A percentile compares a stretch with the other conserved stretches of the same genome.
These are phyloP conservation scores for Drosophila elegans DNA, from an alignment of 1,140 invertebrate genomes.

Conservation along the genomic window DNA sequence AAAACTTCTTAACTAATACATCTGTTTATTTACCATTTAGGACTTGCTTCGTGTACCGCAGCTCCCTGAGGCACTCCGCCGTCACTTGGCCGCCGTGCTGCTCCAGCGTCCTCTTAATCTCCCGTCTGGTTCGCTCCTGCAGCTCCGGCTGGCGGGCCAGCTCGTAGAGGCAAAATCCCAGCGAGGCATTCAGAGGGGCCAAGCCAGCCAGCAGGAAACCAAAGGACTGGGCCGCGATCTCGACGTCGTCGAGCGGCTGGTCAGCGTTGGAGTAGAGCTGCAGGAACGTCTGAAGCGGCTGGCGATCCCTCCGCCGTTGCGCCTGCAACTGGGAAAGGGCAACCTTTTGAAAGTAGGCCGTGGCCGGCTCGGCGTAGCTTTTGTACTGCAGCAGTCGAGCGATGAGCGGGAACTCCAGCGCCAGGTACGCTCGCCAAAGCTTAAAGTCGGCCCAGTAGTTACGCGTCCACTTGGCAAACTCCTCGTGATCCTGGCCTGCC, in stretches of 20 bases:
- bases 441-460: slow-evolving; percentile 61
- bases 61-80: slow-evolving; percentile 84
- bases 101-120: slow-evolving; percentile 85
- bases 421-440: slow-evolving; percentile 60
- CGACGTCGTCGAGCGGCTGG: slow-evolving; percentile 31
- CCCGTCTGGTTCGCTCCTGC: slow-evolving; percentile 87
- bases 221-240: slow-evolving; percentile 79
- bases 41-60: slow-evolving; percentile 86
- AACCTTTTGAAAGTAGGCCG: slow-evolving; percentile 61
- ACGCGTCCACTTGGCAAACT: slow-evolving; percentile 74
- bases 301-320: slow-evolving; percentile 71
- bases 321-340: slow-evolving; percentile 50
- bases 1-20: too few species aligned
- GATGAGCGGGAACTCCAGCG: slow-evolving; percentile 61
- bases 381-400: slow-evolving; percentile 61
- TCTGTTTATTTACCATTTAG: slow-evolving; percentile 85
- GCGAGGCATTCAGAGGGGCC: slow-evolving; percentile 85
- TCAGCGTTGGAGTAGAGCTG: slow-evolving; percentile 84
- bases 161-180: slow-evolving; percentile 87
- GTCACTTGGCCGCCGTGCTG: slow-evolving; percentile 81
- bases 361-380: slow-evolving; percentile 49
- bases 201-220: slow-evolving; percentile 85
- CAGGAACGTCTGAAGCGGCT: slow-evolving; percentile 85
- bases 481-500: slow-evolving; percentile 56
- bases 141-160: slow-evolving; percentile 87